Percentiles rank a stretch among this genome's conserved stretches.
These are phyloP conservation scores for Montipora capitata DNA, from an alignment of 92 coral and sea anemone species.

Conservation along the genomic window DNA sequence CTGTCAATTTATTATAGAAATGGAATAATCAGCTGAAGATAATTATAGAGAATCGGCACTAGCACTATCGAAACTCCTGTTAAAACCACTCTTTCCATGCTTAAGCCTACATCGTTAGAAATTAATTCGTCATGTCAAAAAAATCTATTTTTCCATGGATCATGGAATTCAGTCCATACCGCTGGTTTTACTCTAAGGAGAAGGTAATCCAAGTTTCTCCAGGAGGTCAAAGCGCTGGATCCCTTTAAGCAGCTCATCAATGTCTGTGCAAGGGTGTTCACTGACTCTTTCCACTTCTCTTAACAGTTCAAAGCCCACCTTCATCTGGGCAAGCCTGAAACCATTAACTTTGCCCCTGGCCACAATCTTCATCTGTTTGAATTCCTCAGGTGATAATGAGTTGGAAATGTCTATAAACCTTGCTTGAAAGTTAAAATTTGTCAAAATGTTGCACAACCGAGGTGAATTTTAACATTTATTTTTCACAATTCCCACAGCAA, in stretches of 20 bases:
- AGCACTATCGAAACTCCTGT: too few species aligned
- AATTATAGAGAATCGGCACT: too few species aligned
- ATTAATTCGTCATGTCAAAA: too few species aligned
- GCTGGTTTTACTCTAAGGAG: not conserved
- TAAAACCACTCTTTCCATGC: too few species aligned
- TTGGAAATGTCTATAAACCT: conserved; percentile 21
- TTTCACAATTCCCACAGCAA: too few species aligned
- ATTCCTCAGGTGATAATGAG: conserved; percentile 19
- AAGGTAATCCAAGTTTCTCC: conserved; percentile 20
- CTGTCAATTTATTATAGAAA: too few species aligned
- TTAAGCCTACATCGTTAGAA: too few species aligned
- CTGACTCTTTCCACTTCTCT: conserved; percentile 8
- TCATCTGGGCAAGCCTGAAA: conserved; percentile 1
- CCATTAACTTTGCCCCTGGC: not conserved
- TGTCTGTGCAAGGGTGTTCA: not conserved
- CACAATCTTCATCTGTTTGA: conserved; percentile 7
- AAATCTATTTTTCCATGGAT: too few species aligned
- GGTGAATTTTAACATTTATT: not conserved
- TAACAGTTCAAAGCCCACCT: conserved; percentile 17
- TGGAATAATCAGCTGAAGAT: too few species aligned
- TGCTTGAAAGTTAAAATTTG: not conserved
- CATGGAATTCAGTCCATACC: not conserved
- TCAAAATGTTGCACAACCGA: not conserved
- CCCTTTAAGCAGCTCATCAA: conserved; percentile 5
- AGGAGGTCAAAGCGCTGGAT: conserved; percentile 23